A percentile compares a stretch with the other conserved stretches of the same genome.
These are phyloP conservation scores for Eublepharis macularius DNA, from an alignment of 2,113 vertebrate genomes.

Conservation along the genomic window DNA sequence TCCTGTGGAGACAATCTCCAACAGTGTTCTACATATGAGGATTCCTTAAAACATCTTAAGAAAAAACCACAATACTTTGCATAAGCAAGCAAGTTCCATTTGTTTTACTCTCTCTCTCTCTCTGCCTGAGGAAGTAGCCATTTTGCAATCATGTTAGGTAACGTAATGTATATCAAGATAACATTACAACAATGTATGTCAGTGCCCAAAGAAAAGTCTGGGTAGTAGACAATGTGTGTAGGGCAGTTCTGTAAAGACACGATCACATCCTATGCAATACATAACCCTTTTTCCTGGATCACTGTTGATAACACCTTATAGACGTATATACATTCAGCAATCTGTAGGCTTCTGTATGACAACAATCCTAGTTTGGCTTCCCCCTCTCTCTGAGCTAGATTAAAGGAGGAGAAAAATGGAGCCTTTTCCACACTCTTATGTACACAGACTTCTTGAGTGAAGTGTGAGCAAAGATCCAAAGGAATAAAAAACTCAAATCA, in stretches of 20 bases:
- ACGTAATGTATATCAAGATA: not conserved
- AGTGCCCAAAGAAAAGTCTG: not conserved
- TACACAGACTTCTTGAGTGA: not conserved
- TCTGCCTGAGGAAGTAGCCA: not conserved
- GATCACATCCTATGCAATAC: not conserved
- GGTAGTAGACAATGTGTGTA: not conserved
- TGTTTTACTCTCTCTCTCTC: no score
- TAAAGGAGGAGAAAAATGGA: not conserved
- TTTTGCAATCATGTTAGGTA: not conserved
- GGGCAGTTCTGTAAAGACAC: not conserved
- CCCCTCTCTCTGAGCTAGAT: not conserved
- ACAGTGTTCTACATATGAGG: not conserved
- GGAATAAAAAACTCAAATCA: not conserved
- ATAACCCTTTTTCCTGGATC: not conserved
- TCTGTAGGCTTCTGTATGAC: not conserved
- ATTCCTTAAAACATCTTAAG: not conserved
- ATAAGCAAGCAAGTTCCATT: not conserved
- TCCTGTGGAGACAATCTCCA: not conserved
- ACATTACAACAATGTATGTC: not conserved
- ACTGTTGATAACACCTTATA: not conserved
- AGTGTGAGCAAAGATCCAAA: not conserved
- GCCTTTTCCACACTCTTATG: not conserved
- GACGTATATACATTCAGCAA: not conserved
- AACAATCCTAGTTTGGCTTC: not conserved
- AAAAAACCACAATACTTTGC: not conserved